Evolutionary conservation across 2,888 invertebrate genomes (phyloP), one percentile per base, ranked within the genome.

Genomic region (Xanthia icteritia): DNA sequence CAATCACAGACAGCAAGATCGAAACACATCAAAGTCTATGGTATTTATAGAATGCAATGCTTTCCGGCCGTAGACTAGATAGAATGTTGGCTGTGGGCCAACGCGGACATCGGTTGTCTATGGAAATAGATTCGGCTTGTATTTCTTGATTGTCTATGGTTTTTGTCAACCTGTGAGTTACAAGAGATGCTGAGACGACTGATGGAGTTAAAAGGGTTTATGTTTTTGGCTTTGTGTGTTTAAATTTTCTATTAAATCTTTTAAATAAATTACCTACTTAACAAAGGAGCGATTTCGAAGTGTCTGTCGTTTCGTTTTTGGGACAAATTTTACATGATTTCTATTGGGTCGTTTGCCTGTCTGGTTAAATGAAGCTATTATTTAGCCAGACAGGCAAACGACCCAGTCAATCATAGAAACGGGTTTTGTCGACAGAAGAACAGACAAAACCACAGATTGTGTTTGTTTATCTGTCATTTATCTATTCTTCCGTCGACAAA

Each of bases 21-120:
- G 88, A 90, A 87, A 87, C 82, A 91, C 92, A 92, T 92, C 92
- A 92, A 92, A 92, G 90, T 91, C 81, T 89, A 84, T 89, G 88
- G 84, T 92, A 91, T 92, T 89, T 92, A 88, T 90, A 91, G 90
- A 89, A 89, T 85, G 85, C 89, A 89, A 87, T 88, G 89, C 86
- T 91, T 92, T 89, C 92, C 92, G 91, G 88, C 88, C 86, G 83
- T 86, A 89, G 90, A 89, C 90, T 82, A 90, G 89, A 90, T 88
- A 91, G 90, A 89, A 91, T 89, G 86, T 88, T 89, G 90, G 91
- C 82, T 42, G 45, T 31, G 69, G 48, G 90, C 91, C 88, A 88
- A 88, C 86, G 86, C 88, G 88, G 88, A 88, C 88, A 87, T 88
- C 67, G 88, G 77, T 88, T 77, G 83, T 78, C 86, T 84, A 74